Conservation (phyloP, 2,797 vertebrate genomes). For the Myotis findleyi region DNA sequence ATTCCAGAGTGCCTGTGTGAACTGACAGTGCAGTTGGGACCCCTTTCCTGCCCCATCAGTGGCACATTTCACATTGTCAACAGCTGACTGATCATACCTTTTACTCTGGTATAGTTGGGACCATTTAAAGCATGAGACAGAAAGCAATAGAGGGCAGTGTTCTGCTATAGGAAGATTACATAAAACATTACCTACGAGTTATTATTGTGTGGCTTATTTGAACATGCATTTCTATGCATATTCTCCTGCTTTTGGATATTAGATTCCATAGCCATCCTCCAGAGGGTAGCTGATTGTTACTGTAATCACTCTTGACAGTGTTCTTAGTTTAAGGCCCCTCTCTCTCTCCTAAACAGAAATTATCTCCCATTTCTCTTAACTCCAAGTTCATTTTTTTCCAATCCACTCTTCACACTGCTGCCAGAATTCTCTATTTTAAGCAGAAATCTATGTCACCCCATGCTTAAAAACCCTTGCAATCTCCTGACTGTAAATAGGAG, state of each 20-base stretch:
- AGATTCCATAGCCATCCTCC: not conserved
- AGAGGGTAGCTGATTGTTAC: not conserved
- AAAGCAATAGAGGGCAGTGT: constrained; percentile 54
- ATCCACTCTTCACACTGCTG: not conserved
- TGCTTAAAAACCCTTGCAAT: not conserved
- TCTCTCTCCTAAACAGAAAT: not conserved
- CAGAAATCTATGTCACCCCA: not conserved
- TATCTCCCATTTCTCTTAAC: not conserved
- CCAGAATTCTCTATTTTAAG: constrained; percentile 11
- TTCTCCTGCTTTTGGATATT: not conserved
- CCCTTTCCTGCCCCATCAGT: not conserved
- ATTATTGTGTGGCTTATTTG: not conserved
- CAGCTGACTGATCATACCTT: not conserved
- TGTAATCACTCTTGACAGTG: not conserved
- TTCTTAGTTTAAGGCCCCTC: not conserved
- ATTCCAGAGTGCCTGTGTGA: not conserved
- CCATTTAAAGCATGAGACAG: not conserved
- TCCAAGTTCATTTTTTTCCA: not conserved
- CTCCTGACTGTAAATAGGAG: not conserved
- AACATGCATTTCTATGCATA: not conserved
- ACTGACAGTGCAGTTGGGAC: not conserved
- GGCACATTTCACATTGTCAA: not conserved
- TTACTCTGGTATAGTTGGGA: not conserved
- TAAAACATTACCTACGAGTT: not conserved
- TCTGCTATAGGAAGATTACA: constrained; percentile 9